A percentile compares a stretch with the other conserved stretches of the same genome.
Evolutionary conservation across 2,797 vertebrate genomes (phyloP).

Genomic region (Phoxinus dragarum): DNA sequence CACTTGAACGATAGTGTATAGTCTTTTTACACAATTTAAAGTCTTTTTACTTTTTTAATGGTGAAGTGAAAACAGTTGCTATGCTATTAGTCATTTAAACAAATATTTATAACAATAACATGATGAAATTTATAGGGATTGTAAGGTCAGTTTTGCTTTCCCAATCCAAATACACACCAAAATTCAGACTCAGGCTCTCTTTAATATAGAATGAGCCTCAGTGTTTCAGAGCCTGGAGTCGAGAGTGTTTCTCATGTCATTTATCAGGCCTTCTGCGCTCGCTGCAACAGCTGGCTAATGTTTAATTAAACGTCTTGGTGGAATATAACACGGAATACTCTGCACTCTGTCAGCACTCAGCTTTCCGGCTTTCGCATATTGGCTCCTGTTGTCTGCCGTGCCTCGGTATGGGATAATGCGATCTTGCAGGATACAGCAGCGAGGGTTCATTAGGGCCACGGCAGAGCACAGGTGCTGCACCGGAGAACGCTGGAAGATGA

Average conservation of each 20-base stretch:
- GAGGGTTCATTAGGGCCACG: slow-evolving; percentile 52
- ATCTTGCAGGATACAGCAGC: slow-evolving; percentile 45
- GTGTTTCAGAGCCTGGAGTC: slow-evolving; percentile 22
- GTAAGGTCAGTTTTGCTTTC: neutral
- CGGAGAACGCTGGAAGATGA: slow-evolving; percentile 56
- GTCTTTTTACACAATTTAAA: neutral
- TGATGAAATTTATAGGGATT: neutral
- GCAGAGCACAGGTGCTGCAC: slow-evolving; percentile 69
- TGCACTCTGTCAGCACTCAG: slow-evolving; percentile 53
- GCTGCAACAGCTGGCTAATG: slow-evolving; percentile 63
- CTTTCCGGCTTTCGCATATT: slow-evolving; percentile 34
- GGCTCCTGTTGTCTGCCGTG: slow-evolving; percentile 50
- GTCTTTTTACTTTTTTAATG: neutral
- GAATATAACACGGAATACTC: slow-evolving; percentile 50
- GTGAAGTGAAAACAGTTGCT: neutral
- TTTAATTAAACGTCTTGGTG: slow-evolving; percentile 62
- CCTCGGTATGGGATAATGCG: slow-evolving; percentile 49
- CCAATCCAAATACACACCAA: neutral
- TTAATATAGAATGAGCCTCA: slow-evolving; percentile 30
- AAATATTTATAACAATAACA: neutral
- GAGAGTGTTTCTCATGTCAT: slow-evolving; percentile 48
- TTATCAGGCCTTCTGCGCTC: slow-evolving; percentile 45
- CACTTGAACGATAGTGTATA: neutral
- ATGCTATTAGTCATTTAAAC: neutral
- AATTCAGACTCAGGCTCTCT: neutral